Base-by-base conservation (phyloP, 1,140 invertebrate genomes). In the Drosophila ironensis region DNA sequence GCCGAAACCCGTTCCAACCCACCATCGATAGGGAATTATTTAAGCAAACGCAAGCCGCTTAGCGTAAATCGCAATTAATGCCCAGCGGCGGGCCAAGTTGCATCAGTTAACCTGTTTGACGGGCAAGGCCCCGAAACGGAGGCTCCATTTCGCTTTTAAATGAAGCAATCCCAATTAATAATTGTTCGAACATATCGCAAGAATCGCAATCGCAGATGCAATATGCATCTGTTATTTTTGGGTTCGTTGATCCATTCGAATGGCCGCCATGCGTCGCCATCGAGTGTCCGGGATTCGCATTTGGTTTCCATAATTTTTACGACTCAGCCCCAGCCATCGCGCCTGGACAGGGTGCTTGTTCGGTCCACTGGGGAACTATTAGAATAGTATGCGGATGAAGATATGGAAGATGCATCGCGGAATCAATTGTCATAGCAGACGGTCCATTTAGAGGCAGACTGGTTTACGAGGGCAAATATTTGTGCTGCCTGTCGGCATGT, bases 51-150 rank as follows among this genome's bases (percentile, higher is more conserved):
- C 56, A 59, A 54, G 56, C 72, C 53, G 77, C 73, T 82, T 87
- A 71, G 57, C 72, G 53, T 71, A 78, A 69, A 72, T 78, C 78
- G 70, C 74, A 82, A 77, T 82, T 87, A 75, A 82, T 75, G 75
- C 56, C 47, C 76, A 81, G 66, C 53, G 20, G 50, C 72, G 47
- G 51, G 40, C 76, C 46, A 28, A 22, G 11, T 30, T 35, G 22
- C 22, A 38, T 45, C 44, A 56, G 56, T 16, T 33, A 69, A 63
- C 64, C 46, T 38, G 37, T 66, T 50, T 44, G 35, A 25, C 42
- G 25, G 27, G 16, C 46, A 20, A 17, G 22, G 20, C 7, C 16
- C 35, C 25, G 5, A 28, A 54, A 50, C 57, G 46, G 56, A 33
- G 60, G 50, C 50, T 42, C 57, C 50, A 54, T 61, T 67, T 35